phyloP scores from a whole-genome alignment of 1,140 invertebrate genomes.

The Ganaspis sp. region DNA sequence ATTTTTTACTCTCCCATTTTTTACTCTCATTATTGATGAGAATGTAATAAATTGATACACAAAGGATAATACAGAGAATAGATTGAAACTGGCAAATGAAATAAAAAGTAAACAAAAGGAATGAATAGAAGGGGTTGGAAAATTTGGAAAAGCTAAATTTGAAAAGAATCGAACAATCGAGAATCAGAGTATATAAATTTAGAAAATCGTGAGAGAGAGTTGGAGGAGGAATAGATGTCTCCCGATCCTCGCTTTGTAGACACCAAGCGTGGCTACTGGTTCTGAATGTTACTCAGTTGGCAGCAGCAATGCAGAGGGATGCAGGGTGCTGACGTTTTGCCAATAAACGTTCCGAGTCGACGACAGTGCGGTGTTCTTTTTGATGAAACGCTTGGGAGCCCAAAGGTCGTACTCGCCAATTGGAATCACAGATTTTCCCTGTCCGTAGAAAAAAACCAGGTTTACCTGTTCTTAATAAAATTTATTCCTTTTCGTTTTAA shows the following conservation, averaged over 20 bases:
- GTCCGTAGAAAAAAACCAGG: constrained; percentile 39
- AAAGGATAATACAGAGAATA: too few species aligned
- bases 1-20: too few species aligned
- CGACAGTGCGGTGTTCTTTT: constrained; percentile 23
- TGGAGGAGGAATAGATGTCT: neutral
- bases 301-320: neutral
- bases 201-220: neutral
- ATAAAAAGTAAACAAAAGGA: too few species aligned
- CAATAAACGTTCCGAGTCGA: constrained; percentile 22
- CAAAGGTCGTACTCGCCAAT: constrained; percentile 12
- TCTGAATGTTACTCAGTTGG: constrained; percentile 26
- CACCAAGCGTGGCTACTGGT: neutral
- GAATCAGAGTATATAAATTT: neutral
- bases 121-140: too few species aligned
- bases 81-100: too few species aligned
- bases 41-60: too few species aligned
- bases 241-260: constrained; percentile 11
- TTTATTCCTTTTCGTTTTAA: too few species aligned
- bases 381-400: constrained; percentile 20
- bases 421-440: constrained; percentile 19
- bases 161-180: neutral
- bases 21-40: too few species aligned
- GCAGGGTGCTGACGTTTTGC: constrained; percentile 29
- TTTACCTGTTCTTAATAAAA: too few species aligned
- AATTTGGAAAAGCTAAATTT: neutral